These are phyloP conservation scores for Lindbergichthys nudifrons DNA, from an alignment of 2,797 vertebrate genomes.

Conservation along the genomic window DNA sequence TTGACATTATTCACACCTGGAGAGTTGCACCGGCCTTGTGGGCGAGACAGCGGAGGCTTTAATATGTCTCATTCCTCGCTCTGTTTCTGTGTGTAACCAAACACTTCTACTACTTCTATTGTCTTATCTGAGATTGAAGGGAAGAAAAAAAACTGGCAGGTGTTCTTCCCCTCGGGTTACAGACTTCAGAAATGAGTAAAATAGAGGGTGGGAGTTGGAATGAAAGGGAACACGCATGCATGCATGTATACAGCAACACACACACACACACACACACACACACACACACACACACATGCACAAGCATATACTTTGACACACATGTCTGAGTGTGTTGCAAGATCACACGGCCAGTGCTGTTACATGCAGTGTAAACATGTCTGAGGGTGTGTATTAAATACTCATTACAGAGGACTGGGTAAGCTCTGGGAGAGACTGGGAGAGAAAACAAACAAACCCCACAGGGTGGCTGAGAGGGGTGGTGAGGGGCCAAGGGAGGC, in stretches of 20 bases:
- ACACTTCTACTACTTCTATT: conserved; percentile 77
- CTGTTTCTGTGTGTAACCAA: conserved; percentile 74
- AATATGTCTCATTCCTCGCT: conserved; percentile 67
- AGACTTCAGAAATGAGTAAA: conserved; percentile 79
- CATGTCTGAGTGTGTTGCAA: conserved; percentile 70
- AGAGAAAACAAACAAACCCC: conserved; percentile 84
- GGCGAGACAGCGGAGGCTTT: conserved; percentile 67
- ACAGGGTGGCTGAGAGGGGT: conserved; percentile 69
- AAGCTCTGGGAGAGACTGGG: conserved; percentile 78
- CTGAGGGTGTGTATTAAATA: conserved; percentile 81
- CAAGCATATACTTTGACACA: conserved; percentile 62
- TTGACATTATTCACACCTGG: conserved; percentile 75
- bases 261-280: neutral
- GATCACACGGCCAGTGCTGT: conserved; percentile 78
- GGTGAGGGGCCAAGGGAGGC: conserved; percentile 65
- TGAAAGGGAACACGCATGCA: conserved; percentile 68
- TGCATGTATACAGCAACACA: conserved; percentile 39
- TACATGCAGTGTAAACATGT: conserved; percentile 82
- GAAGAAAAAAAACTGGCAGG: conserved; percentile 74
- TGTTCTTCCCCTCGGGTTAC: conserved; percentile 75
- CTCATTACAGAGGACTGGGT: conserved; percentile 81
- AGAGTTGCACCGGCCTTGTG: conserved; percentile 59
- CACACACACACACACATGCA: conserved; percentile 30
- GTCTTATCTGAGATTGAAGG: conserved; percentile 79
- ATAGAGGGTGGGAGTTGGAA: conserved; percentile 73